phyloP scores from a whole-genome alignment of 1,140 invertebrate species.

The Bombyx mandarina region DNA sequence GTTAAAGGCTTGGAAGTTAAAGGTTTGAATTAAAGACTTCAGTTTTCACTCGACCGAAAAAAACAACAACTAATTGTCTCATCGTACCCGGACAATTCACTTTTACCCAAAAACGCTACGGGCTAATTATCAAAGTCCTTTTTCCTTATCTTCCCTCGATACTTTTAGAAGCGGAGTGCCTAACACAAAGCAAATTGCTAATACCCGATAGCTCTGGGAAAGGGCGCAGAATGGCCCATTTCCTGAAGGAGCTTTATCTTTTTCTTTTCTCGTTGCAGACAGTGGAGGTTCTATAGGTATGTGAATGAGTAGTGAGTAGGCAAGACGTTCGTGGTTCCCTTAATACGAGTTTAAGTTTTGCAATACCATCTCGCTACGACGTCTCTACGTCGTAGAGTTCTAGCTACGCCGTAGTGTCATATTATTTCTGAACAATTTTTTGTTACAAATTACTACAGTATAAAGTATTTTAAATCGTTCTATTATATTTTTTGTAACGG shows the following conservation, averaged over 20 bases:
- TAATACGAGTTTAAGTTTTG: conserved; percentile 22
- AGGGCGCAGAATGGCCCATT: conserved; percentile 38
- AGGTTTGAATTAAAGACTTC: neutral
- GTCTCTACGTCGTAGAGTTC: neutral
- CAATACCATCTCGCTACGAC: conserved; percentile 14
- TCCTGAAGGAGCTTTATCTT: conserved; percentile 36
- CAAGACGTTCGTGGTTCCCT: conserved; percentile 16
- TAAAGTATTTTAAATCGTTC: too few relatives aligned
- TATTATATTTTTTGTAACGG: too few relatives aligned
- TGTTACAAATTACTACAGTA: too few relatives aligned
- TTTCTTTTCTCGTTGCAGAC: conserved; percentile 20
- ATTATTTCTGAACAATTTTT: too few relatives aligned
- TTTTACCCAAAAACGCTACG: conserved; percentile 25
- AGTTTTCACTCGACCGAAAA: conserved; percentile 4
- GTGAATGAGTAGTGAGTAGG: conserved; percentile 14
- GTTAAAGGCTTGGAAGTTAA: neutral
- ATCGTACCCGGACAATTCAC: conserved; percentile 22
- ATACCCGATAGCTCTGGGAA: conserved; percentile 33
- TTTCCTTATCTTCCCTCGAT: conserved; percentile 25
- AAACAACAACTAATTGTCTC: conserved; percentile 22
- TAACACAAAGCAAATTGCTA: conserved; percentile 45
- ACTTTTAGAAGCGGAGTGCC: conserved; percentile 28
- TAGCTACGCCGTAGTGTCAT: too few relatives aligned
- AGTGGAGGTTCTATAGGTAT: conserved; percentile 4
- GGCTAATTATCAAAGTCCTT: conserved; percentile 11